phyloP scores from a whole-genome alignment of 2,113 vertebrate genomes.

The Pseudopipra pipra region DNA sequence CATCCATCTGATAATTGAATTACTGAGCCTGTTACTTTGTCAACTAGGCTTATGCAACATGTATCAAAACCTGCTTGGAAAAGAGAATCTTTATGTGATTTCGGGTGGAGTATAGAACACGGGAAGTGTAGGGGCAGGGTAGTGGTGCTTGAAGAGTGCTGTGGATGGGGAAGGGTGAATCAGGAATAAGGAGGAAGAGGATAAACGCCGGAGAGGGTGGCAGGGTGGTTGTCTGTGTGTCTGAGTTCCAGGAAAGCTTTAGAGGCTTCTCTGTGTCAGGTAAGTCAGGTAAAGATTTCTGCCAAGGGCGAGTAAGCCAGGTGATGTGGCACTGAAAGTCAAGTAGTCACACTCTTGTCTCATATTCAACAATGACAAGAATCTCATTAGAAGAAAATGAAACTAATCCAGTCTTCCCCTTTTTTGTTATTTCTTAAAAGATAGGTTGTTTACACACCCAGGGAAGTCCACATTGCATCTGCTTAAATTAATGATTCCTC shows the following conservation, averaged over 20 bases:
- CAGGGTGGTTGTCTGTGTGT: not conserved
- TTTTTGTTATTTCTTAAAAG: not conserved
- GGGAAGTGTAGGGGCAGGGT: fast-evolving
- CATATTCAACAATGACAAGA: not conserved
- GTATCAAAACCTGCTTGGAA: not conserved
- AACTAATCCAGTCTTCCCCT: not conserved
- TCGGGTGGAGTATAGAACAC: not conserved
- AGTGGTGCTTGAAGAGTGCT: too few species aligned
- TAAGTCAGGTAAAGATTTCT: not conserved
- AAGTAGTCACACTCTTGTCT: not conserved
- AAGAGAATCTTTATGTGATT: not conserved
- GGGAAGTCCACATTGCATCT: not conserved
- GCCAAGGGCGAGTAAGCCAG: fast-evolving
- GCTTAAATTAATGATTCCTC: not conserved
- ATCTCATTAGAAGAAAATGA: not conserved
- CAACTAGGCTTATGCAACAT: not conserved
- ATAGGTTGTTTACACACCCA: fast-evolving
- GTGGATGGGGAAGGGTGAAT: not conserved
- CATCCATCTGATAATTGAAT: conserved; percentile 15
- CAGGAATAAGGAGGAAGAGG: not conserved
- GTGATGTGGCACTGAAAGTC: not conserved
- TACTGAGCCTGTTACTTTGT: not conserved
- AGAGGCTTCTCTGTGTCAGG: not conserved
- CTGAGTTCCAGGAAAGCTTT: not conserved
- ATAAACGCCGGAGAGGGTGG: not conserved